phyloP scores from a whole-genome alignment of 2,113 vertebrate genomes.

The Pycnonotus jocosus region DNA sequence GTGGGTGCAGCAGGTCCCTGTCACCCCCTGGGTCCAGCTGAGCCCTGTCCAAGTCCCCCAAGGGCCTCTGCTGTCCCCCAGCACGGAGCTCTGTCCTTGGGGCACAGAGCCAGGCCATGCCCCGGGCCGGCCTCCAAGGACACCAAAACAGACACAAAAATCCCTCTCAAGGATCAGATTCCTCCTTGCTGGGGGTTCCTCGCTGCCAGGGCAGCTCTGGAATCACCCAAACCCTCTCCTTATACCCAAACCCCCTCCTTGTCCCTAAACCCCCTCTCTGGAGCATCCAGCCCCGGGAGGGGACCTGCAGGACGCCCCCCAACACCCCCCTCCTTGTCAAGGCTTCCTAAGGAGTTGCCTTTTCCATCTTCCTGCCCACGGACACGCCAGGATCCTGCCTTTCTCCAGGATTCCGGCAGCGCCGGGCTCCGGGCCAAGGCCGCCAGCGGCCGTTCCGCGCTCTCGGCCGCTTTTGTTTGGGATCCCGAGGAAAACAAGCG shows the following conservation, averaged over 20 bases:
- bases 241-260: accelerated
- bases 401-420: conserved; percentile 50
- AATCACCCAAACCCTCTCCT: accelerated
- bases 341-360: conserved; percentile 32
- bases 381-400: background rate
- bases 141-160: background rate
- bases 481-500: conserved; percentile 23
- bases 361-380: conserved; percentile 35
- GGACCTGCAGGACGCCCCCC: background rate
- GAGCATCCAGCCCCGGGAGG: accelerated
- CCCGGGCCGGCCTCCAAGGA: background rate
- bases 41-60: background rate
- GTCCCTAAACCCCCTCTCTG: background rate
- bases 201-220: accelerated
- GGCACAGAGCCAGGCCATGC: background rate
- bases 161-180: background rate
- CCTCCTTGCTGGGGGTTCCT: background rate
- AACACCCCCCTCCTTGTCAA: background rate
- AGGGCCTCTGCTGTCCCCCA: background rate
- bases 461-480: conserved; percentile 43
- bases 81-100: background rate
- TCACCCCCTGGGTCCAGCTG: accelerated
- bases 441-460: background rate
- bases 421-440: conserved; percentile 16
- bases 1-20: background rate